Base-by-base conservation (phyloP, 2,888 invertebrate species). In the Meteorus colon region DNA sequence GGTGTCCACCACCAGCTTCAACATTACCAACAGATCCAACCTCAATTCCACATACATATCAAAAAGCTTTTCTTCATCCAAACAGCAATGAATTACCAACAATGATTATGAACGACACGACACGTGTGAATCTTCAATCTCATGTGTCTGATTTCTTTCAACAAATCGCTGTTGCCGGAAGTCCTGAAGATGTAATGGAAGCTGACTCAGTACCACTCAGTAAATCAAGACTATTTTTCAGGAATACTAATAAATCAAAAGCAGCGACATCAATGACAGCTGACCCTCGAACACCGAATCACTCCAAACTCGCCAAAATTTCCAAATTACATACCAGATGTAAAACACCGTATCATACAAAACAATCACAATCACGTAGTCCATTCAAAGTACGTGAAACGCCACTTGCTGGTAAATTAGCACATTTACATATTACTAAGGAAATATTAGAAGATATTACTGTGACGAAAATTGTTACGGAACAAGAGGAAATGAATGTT, bases 181-280 rank as follows among this genome's bases (percentile, higher is more conserved):
- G 89, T 74, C 89, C 89, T 41, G 89, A 89, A 60, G 89, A 89
- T 78, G 87, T 89, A 41, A 89, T 89, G 89, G 89, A 89, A 76
- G 85, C 86, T 4, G 88, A 85, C 3, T 83, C 87, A 8, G 85
- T 89, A 59, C 86, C 87, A 0, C 77, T 86, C 10, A 74, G 83
- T 37, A 82, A 81, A 68, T 77, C 82, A 4, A 78, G 83, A 8
- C 62, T 84, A 0, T 86, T 81, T 34, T 75, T 82, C 0, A 80
- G 81, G 27, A 84, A 84, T 75, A 79, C 81, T 29, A 83, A 84
- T 0, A 55, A 68, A n/a, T 81, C 80, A 51, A 75, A 68, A 8
- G 37, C 24, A 70, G 12, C 31, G 4, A 77, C 79, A 5, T 2
- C 41, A 41, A 41, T 41, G 12, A 74, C 80, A 1, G 83, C 84